Evolutionary conservation across 2,113 vertebrate species (phyloP).

Genomic region (Gulo gulo): DNA sequence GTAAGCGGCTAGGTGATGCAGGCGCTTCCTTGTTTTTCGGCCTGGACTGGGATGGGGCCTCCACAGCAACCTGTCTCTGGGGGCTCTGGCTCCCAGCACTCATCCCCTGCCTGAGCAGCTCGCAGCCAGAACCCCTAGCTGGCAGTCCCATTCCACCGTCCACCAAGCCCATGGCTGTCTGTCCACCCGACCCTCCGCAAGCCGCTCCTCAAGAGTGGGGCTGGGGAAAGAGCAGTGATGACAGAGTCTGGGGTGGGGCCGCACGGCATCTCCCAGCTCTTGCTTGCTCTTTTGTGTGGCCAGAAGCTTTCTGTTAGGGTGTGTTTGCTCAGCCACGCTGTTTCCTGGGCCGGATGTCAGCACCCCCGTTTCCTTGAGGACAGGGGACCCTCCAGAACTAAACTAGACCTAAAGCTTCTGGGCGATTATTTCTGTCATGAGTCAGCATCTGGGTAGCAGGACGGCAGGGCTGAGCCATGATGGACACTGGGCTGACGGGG

Average conservation of each 20-base stretch:
- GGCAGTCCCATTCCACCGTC: not conserved
- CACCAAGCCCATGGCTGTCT: not conserved
- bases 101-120: not conserved
- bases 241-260: not conserved
- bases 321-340: not conserved
- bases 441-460: not conserved
- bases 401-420: not conserved
- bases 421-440: not conserved
- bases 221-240: not conserved
- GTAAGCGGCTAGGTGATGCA: rapidly evolving
- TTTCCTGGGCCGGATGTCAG: not conserved
- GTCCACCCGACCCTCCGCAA: too few relatives aligned
- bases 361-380: not conserved
- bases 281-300: too few relatives aligned
- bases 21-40: too few relatives aligned
- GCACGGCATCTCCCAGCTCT: not conserved
- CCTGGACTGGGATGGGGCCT: not conserved
- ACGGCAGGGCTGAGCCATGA: not conserved
- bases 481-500: not conserved
- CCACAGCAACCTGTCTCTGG: not conserved
- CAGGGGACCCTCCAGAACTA: not conserved
- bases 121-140: too few relatives aligned
- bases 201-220: not conserved
- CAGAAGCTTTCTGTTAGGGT: not conserved
- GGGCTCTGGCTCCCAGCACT: not conserved